Percentiles rank a stretch among this genome's conserved stretches.
Conservation (phyloP, 1,140 invertebrate species). For the Mactra quadrangularis region DNA sequence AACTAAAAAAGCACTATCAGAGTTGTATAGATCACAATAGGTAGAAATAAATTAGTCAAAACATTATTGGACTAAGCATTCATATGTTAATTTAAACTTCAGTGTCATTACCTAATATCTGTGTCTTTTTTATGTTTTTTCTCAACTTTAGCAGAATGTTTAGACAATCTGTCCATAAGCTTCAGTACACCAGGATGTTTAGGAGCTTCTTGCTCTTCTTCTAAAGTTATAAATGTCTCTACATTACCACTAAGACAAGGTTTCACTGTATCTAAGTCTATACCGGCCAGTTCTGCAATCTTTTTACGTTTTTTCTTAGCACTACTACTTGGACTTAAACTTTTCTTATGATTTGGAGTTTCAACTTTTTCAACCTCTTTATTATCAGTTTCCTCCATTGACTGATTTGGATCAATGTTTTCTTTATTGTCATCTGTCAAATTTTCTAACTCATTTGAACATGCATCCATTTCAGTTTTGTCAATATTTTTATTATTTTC, state of each 20-base stretch:
- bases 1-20: too few relatives aligned
- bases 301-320: slow-evolving; percentile 24
- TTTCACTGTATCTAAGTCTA: slow-evolving; percentile 51
- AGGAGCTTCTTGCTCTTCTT: slow-evolving; percentile 32
- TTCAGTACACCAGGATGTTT: slow-evolving; percentile 57
- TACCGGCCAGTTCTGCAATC: slow-evolving; percentile 37
- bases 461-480: background rate
- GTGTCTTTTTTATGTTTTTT: slow-evolving; percentile 64
- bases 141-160: slow-evolving; percentile 65
- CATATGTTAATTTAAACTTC: too few relatives aligned
- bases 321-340: slow-evolving; percentile 45
- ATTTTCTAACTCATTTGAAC: slow-evolving; percentile 1
- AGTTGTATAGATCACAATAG: too few relatives aligned
- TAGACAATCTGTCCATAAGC: slow-evolving; percentile 66
- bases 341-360: background rate
- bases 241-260: slow-evolving; percentile 64
- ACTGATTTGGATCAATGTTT: slow-evolving; percentile 37
- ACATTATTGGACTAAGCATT: too few relatives aligned
- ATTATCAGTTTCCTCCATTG: background rate
- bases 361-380: background rate
- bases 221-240: slow-evolving; percentile 61
- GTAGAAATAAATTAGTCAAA: too few relatives aligned
- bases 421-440: slow-evolving; percentile 28
- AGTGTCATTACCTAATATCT: slow-evolving; percentile 69
- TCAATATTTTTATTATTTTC: background rate